Percentiles rank a stretch among this genome's conserved stretches.
phyloP scores from a whole-genome alignment of 2,888 invertebrate genomes.

The Microchrysa polita region DNA sequence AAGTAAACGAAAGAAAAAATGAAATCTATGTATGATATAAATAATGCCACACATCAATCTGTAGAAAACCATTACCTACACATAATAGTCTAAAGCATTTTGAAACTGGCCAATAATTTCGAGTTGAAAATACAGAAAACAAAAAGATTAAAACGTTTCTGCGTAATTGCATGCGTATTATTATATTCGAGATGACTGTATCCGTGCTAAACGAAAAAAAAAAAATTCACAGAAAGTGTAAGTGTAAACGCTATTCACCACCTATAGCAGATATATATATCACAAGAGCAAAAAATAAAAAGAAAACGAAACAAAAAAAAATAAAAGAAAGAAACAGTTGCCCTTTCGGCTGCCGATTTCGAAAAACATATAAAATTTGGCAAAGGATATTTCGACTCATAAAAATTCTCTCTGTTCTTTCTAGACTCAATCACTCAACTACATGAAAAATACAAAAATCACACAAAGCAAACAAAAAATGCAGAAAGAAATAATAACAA shows the following conservation, averaged over 20 bases:
- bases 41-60: not conserved
- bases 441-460: conserved; percentile 29
- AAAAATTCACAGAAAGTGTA: not conserved
- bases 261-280: conserved; percentile 45
- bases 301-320: not conserved
- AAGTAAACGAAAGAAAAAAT: conserved; percentile 33
- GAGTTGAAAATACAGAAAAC: conserved; percentile 27
- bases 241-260: not conserved
- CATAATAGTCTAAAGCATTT: not conserved
- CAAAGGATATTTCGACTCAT: conserved; percentile 47
- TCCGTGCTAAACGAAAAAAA: conserved; percentile 13
- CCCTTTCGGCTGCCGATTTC: not conserved
- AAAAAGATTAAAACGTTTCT: no score
- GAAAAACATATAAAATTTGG: conserved; percentile 41
- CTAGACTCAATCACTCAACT: no score
- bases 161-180: not conserved
- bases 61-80: conserved; percentile 25
- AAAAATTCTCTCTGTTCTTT: conserved; percentile 37
- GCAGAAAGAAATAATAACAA: conserved; percentile 13
- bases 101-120: conserved; percentile 48
- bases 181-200: conserved; percentile 34
- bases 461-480: conserved; percentile 28
- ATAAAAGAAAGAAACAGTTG: not conserved
- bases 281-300: conserved; percentile 30
- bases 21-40: conserved; percentile 8